phyloP scores from a whole-genome alignment of 2,113 vertebrate species.

The Gallinago paraguaiae region DNA sequence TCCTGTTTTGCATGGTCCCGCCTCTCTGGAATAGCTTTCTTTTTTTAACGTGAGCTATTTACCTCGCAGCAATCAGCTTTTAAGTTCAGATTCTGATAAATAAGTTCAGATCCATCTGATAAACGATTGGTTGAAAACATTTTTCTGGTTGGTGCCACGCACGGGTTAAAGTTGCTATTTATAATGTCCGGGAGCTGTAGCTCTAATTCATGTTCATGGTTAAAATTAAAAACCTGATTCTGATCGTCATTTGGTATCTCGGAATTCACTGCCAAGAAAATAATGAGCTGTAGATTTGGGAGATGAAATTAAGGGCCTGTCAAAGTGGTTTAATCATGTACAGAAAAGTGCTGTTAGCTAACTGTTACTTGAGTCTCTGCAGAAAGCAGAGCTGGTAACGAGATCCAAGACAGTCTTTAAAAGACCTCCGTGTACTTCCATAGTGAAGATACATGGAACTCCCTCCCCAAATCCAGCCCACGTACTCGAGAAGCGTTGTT shows the following conservation, averaged over 20 bases:
- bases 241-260: background rate
- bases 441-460: background rate
- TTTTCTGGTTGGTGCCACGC: conserved; percentile 17
- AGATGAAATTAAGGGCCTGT: conserved; percentile 20
- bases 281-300: conserved; percentile 51
- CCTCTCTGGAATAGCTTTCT: background rate
- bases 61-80: background rate
- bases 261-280: conserved; percentile 29
- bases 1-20: background rate
- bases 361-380: background rate
- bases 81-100: background rate
- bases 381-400: conserved; percentile 32
- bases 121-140: background rate
- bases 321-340: conserved; percentile 30
- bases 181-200: conserved; percentile 5
- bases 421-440: background rate
- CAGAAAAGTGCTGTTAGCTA: conserved; percentile 17
- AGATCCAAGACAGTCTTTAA: background rate
- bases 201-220: background rate
- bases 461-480: background rate
- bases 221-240: conserved; percentile 39
- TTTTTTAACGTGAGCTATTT: background rate
- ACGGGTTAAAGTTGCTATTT: conserved; percentile 24
- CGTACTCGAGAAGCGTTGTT: background rate
- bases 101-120: background rate